A percentile compares a stretch with the other conserved stretches of the same genome.
These are phyloP conservation scores for Pantala flavescens DNA, from an alignment of 1,140 invertebrate genomes.

Conservation along the genomic window DNA sequence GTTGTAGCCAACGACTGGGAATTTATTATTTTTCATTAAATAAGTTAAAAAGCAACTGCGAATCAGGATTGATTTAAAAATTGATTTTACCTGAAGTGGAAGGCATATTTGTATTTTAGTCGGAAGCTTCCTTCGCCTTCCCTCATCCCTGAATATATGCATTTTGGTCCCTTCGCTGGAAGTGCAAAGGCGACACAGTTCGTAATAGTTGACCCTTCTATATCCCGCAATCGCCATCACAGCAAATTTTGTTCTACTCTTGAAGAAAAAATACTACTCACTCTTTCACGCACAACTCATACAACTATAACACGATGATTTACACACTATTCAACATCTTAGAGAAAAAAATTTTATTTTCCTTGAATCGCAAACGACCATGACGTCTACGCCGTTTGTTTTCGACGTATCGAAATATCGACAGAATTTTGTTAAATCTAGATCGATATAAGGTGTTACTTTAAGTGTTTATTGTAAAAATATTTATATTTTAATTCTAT, in stretches of 20 bases:
- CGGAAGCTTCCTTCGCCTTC: slow-evolving; percentile 47
- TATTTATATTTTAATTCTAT: no score
- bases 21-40: no score
- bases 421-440: not conserved
- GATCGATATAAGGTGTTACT: not conserved
- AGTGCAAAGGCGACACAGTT: slow-evolving; percentile 56
- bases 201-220: slow-evolving; percentile 55
- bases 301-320: not conserved
- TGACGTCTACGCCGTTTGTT: slow-evolving; percentile 1
- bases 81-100: slow-evolving; percentile 43
- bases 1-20: no score
- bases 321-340: slow-evolving; percentile 10
- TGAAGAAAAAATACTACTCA: not conserved
- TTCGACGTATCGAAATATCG: not conserved
- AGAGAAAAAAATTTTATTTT: slow-evolving; percentile 9
- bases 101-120: slow-evolving; percentile 53
- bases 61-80: no score
- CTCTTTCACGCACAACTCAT: slow-evolving; percentile 5
- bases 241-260: not conserved
- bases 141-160: slow-evolving; percentile 54
- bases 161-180: slow-evolving; percentile 51
- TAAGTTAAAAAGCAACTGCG: no score
- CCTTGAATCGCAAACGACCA: slow-evolving; percentile 7
- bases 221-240: slow-evolving; percentile 45
- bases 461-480: no score